Conservation (phyloP, 2,797 vertebrate genomes). For the Agapornis canus region DNA sequence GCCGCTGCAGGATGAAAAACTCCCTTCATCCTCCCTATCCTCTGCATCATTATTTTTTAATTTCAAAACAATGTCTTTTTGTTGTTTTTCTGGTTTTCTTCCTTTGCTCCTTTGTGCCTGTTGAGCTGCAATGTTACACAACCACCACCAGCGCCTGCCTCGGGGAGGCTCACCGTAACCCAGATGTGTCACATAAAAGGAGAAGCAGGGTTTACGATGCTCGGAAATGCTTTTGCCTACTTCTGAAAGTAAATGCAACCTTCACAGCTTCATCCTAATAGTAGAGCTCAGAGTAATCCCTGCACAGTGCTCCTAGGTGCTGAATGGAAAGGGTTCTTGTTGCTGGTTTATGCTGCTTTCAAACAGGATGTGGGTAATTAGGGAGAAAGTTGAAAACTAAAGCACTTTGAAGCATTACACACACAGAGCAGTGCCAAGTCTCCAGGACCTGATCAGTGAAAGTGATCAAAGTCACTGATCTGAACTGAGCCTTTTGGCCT, state of each 20-base stretch:
- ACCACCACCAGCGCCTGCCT: neutral
- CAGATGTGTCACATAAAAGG: slow-evolving; percentile 65
- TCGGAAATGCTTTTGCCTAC: slow-evolving; percentile 15
- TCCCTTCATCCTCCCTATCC: neutral
- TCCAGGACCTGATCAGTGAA: neutral
- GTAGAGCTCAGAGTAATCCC: neutral
- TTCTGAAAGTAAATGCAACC: neutral
- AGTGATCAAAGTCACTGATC: neutral
- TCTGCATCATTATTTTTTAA: slow-evolving; percentile 3
- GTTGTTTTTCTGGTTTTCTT: neutral
- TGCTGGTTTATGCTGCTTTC: neutral
- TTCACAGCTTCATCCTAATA: neutral
- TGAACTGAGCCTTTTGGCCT: neutral
- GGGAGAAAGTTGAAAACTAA: neutral
- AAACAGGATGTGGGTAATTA: neutral
- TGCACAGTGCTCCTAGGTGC: neutral
- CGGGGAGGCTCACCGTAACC: slow-evolving; percentile 4
- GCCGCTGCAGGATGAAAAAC: neutral
- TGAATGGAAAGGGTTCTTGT: neutral
- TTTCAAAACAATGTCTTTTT: neutral
- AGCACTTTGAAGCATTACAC: neutral
- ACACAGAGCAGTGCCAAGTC: neutral
- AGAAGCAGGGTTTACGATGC: neutral
- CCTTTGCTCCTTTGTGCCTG: neutral
- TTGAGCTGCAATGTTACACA: neutral